Evolutionary conservation across 2,113 vertebrate species (phyloP).

Genomic region (Nyctereutes procyonoides): DNA sequence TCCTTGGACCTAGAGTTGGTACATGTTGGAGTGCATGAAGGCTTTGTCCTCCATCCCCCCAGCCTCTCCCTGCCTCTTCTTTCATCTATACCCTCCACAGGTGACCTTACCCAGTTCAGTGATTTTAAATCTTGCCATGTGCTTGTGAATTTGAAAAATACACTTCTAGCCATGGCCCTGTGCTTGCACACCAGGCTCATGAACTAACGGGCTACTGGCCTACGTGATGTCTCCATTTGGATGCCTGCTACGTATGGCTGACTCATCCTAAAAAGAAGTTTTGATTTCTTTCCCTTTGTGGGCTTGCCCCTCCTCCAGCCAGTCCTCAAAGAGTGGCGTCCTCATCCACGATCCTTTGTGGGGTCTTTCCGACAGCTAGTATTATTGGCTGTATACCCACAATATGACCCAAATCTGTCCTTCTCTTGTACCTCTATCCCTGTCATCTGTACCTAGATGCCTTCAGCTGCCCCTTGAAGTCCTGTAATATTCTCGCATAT

Average conservation of each 20-base stretch:
- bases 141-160: background rate
- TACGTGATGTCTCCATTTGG: background rate
- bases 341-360: background rate
- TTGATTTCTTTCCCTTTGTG: background rate
- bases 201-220: background rate
- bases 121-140: background rate
- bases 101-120: background rate
- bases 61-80: background rate
- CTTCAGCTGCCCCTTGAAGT: background rate
- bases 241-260: background rate
- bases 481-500: fast-evolving
- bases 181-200: no score
- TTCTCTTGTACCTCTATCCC: background rate
- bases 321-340: background rate
- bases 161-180: fast-evolving
- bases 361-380: background rate
- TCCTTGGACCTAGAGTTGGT: background rate
- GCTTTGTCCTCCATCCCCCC: background rate
- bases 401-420: background rate
- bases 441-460: background rate
- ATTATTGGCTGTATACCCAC: background rate
- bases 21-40: background rate
- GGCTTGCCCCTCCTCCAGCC: background rate
- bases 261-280: background rate
- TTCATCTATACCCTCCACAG: background rate